phyloP scores from a whole-genome alignment of 2,113 vertebrate species.

The Cercopithecus mona region DNA sequence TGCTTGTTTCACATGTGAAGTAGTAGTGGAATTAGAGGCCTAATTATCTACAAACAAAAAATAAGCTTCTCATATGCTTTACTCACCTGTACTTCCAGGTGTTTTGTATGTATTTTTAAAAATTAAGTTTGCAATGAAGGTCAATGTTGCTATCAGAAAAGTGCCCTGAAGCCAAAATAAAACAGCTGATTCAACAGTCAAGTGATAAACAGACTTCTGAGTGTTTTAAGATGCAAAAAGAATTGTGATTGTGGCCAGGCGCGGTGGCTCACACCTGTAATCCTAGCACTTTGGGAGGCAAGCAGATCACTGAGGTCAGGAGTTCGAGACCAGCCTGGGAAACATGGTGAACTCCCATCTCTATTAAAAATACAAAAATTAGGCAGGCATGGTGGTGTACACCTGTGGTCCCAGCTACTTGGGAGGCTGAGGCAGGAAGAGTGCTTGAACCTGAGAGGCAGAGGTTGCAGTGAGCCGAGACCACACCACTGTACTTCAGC shows the following conservation, averaged over 20 bases:
- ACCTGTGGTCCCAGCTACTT: too few relatives aligned
- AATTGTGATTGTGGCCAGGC: neutral
- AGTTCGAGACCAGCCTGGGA: too few relatives aligned
- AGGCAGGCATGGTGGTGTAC: too few relatives aligned
- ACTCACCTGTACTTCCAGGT: neutral
- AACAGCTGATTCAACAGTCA: neutral
- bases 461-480: too few relatives aligned
- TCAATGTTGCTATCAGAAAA: neutral
- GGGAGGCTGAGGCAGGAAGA: too few relatives aligned
- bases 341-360: too few relatives aligned
- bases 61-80: neutral
- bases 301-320: too few relatives aligned
- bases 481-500: too few relatives aligned
- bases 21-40: neutral
- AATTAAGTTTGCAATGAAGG: neutral
- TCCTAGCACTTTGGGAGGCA: too few relatives aligned
- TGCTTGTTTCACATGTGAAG: slow-evolving; percentile 12
- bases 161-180: neutral
- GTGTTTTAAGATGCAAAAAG: neutral
- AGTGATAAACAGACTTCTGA: neutral
- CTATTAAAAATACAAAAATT: too few relatives aligned
- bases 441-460: too few relatives aligned
- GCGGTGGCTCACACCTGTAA: too few relatives aligned
- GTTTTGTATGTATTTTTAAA: neutral
- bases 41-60: neutral